A percentile compares a stretch with the other conserved stretches of the same genome.
Conservation (phyloP, 2,888 invertebrate genomes). For the Scaptomyza parva region DNA sequence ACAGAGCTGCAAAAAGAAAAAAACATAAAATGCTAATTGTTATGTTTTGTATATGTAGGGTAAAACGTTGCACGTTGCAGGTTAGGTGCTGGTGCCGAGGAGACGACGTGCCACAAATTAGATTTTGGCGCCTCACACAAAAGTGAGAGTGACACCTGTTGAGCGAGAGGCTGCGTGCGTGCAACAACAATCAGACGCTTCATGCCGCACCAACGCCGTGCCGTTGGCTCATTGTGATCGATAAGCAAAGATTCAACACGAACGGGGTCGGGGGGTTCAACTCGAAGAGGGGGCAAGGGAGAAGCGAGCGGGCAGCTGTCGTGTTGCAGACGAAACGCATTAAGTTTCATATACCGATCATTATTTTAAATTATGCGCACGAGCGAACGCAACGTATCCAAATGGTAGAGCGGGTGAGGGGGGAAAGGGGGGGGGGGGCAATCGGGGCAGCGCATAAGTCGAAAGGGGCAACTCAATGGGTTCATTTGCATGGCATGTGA, state of each 20-base stretch:
- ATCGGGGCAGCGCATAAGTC: conserved; percentile 64
- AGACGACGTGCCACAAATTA: conserved; percentile 41
- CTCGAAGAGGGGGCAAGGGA: neutral
- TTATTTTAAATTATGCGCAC: conserved; percentile 80
- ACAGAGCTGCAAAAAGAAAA: neutral
- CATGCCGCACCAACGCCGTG: conserved; percentile 22
- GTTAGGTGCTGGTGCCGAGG: neutral
- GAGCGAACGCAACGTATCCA: conserved; percentile 64
- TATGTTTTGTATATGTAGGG: conserved; percentile 70
- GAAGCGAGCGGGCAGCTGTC: conserved; percentile 6
- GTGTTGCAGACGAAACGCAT: conserved; percentile 71
- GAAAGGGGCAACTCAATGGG: conserved; percentile 61
- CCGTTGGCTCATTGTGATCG: conserved; percentile 63
- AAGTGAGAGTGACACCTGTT: conserved; percentile 77
- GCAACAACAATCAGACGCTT: conserved; percentile 54
- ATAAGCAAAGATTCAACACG: conserved; percentile 54
- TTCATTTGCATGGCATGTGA: conserved; percentile 70
- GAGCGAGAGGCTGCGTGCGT: conserved; percentile 49
- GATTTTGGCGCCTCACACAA: conserved; percentile 50
- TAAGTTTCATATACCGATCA: conserved; percentile 76
- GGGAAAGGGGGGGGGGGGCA: neutral
- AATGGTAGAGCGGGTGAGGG: too few relatives aligned
- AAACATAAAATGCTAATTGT: conserved; percentile 71
- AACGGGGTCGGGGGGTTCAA: conserved; percentile 34
- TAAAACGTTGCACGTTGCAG: conserved; percentile 33